Conservation (phyloP, 1,140 invertebrate species). For the Thalassaphorura encarpata region DNA sequence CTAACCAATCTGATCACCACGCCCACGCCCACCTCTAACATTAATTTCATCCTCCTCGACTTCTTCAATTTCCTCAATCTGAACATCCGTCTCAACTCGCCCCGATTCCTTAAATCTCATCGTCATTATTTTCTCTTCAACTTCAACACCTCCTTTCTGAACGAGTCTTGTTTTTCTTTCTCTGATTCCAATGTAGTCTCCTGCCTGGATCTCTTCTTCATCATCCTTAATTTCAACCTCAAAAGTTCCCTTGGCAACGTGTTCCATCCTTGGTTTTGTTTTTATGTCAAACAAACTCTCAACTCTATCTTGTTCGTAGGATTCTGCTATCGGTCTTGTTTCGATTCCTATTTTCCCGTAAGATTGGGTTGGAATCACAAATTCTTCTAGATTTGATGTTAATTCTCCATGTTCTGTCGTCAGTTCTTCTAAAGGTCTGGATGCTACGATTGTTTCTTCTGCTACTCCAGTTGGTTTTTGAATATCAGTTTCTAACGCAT, state of each 20-base stretch:
- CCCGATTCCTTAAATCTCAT: background rate
- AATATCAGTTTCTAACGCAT: background rate
- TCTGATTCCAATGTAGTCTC: slow-evolving; percentile 3
- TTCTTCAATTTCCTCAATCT: slow-evolving; percentile 1
- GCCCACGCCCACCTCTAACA: too few relatives aligned
- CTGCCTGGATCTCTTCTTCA: slow-evolving; percentile 4
- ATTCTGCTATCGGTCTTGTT: background rate
- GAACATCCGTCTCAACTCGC: background rate
- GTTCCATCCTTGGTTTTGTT: background rate
- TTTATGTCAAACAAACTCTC: background rate
- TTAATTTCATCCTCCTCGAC: background rate
- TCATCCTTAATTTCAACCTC: slow-evolving; percentile 6
- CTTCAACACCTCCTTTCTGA: background rate
- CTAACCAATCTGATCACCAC: too few relatives aligned
- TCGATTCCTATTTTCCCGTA: background rate
- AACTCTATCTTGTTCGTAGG: background rate
- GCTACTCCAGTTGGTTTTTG: background rate
- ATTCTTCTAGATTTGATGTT: slow-evolving; percentile 1
- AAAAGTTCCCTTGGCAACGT: slow-evolving; percentile 2
- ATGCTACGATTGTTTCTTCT: background rate
- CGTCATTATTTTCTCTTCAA: slow-evolving; percentile 1
- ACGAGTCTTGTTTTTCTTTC: background rate
- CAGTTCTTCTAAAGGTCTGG: background rate
- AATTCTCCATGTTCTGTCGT: background rate
- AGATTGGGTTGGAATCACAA: background rate